Conservation (phyloP, 2,797 vertebrate species). For the Xerus rutilus region DNA sequence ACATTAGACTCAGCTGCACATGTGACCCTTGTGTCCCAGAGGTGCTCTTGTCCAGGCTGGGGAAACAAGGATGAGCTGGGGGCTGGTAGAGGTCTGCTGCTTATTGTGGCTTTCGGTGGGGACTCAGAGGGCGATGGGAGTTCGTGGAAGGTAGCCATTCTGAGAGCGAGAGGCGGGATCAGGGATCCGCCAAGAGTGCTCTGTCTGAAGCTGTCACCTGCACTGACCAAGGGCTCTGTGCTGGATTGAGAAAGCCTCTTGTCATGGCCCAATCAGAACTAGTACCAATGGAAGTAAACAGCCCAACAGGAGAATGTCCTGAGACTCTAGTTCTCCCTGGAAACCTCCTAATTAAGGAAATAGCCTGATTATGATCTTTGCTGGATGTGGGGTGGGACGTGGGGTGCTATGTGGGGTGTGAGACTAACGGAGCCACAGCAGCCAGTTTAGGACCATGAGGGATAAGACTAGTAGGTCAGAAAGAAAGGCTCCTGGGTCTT, state of each 20-base stretch:
- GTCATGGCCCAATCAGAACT: too few relatives aligned
- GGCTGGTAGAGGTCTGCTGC: background rate
- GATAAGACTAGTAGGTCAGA: background rate
- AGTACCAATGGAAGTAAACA: background rate
- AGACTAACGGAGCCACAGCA: background rate
- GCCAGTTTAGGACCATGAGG: background rate
- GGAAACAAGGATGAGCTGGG: background rate
- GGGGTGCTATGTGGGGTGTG: background rate
- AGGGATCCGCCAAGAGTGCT: background rate
- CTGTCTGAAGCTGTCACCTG: too few relatives aligned
- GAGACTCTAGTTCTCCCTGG: background rate
- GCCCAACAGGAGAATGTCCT: background rate
- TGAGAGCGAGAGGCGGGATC: background rate
- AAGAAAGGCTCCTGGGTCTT: background rate
- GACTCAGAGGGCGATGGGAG: background rate
- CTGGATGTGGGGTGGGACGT: background rate
- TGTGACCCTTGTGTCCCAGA: background rate
- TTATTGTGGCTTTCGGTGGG: background rate
- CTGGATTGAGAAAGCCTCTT: background rate
- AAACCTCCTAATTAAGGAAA: background rate
- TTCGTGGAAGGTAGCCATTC: background rate
- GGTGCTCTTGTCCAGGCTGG: background rate
- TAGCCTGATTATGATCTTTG: background rate
- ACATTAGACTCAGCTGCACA: too few relatives aligned
- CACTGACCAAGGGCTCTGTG: accelerated